These are phyloP conservation scores for Pentamera pediparva DNA, from an alignment of 53 echinoderm and acorn worm species.

Conservation along the genomic window DNA sequence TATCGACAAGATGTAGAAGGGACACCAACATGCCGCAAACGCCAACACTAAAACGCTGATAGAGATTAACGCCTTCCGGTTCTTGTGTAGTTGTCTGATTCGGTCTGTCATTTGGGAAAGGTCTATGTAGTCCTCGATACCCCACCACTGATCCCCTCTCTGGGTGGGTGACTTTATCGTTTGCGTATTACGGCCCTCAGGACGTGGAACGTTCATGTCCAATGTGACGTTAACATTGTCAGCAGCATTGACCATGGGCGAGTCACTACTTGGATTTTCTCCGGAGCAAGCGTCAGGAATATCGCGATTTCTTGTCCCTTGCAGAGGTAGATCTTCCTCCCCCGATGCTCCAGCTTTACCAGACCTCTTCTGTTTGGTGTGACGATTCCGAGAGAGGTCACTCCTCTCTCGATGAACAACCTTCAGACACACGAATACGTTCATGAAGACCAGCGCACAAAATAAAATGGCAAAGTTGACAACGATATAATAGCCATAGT, in stretches of 20 bases:
- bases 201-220: too few species aligned
- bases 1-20: background rate
- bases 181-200: too few species aligned
- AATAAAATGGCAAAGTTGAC: background rate
- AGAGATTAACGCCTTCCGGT: background rate
- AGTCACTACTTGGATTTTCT: background rate
- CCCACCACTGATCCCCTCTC: background rate
- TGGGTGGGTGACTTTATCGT: too few species aligned
- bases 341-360: too few species aligned
- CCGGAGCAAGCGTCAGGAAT: too few species aligned
- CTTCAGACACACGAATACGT: background rate
- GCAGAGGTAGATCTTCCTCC: too few species aligned
- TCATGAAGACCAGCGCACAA: background rate
- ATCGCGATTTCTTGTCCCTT: too few species aligned
- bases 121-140: too few species aligned
- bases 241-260: background rate
- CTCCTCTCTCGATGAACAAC: background rate
- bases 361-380: too few species aligned
- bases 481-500: background rate
- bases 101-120: too few species aligned
- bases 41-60: background rate
- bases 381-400: background rate
- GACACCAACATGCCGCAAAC: constrained; percentile 3
- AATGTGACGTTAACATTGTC: too few species aligned
- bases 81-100: background rate